Conservation (phyloP, 2,888 invertebrate species). For the Rhagonycha lutea region DNA sequence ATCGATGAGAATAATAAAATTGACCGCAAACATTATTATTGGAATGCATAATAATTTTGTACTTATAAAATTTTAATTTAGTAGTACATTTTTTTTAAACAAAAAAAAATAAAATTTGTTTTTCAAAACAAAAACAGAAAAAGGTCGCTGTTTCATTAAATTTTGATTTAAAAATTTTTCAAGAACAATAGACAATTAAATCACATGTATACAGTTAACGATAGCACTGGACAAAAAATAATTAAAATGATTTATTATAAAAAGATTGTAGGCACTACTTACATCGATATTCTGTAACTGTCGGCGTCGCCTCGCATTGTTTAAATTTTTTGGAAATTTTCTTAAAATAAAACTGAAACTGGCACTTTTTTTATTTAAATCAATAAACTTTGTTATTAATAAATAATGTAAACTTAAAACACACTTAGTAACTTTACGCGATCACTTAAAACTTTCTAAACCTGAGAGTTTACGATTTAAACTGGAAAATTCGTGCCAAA, state of each 20-base stretch:
- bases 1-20: no score
- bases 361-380: neutral
- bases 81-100: no score
- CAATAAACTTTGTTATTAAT: neutral
- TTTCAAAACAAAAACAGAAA: no score
- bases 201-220: neutral
- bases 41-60: no score
- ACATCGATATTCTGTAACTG: conserved; percentile 17
- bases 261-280: conserved; percentile 2
- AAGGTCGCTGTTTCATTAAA: neutral
- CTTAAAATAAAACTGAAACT: neutral
- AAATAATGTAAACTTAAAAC: neutral
- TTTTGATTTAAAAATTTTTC: neutral
- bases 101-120: no score
- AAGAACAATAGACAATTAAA: neutral
- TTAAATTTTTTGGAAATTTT: neutral
- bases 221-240: neutral
- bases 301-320: conserved; percentile 18
- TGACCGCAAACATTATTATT: no score
- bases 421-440: neutral
- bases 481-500: conserved; percentile 29
- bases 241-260: neutral
- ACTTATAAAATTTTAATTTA: no score
- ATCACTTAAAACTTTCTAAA: conserved; percentile 11
- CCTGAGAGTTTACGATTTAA: conserved; percentile 12